phyloP scores from a whole-genome alignment of 2,888 invertebrate species.

The Sycophila texana region DNA sequence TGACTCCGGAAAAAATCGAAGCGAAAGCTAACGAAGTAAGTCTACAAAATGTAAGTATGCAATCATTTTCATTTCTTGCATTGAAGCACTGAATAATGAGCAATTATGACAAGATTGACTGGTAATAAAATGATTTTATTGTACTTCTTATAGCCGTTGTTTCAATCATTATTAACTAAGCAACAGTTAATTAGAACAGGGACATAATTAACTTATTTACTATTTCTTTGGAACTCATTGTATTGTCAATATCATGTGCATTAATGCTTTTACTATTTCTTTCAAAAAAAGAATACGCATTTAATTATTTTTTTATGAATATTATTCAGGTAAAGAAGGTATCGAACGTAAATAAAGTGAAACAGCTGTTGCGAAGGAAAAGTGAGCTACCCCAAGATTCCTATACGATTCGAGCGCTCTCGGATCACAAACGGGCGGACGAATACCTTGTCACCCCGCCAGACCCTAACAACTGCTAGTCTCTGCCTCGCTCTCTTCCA shows the following conservation, averaged over 20 bases:
- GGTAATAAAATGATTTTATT: too few relatives aligned
- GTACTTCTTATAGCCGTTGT: too few relatives aligned
- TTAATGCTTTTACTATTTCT: too few relatives aligned
- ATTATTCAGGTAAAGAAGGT: slow-evolving; percentile 56
- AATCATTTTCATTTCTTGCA: slow-evolving; percentile 1
- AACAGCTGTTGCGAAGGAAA: slow-evolving; percentile 94
- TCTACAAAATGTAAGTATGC: slow-evolving; percentile 48
- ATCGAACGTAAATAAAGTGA: slow-evolving; percentile 79
- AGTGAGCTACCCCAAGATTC: slow-evolving; percentile 96
- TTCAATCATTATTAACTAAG: too few relatives aligned
- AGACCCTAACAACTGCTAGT: slow-evolving; percentile 92
- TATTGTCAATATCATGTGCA: background rate
- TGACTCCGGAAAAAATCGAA: slow-evolving; percentile 85
- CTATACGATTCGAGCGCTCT: slow-evolving; percentile 92
- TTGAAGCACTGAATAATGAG: slow-evolving; percentile 5
- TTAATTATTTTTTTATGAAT: slow-evolving; percentile 3
- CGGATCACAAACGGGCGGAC: slow-evolving; percentile 94
- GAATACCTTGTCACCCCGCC: slow-evolving; percentile 91
- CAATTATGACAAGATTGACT: slow-evolving; percentile 2
- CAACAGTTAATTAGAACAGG: too few relatives aligned
- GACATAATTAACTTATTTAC: background rate
- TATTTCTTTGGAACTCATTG: background rate
- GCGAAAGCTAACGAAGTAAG: slow-evolving; percentile 86
- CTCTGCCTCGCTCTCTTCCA: slow-evolving; percentile 73
- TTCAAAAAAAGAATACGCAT: too few relatives aligned